Evolutionary conservation across 2,113 vertebrate genomes (phyloP).

Genomic region (Taurulus bubalis): DNA sequence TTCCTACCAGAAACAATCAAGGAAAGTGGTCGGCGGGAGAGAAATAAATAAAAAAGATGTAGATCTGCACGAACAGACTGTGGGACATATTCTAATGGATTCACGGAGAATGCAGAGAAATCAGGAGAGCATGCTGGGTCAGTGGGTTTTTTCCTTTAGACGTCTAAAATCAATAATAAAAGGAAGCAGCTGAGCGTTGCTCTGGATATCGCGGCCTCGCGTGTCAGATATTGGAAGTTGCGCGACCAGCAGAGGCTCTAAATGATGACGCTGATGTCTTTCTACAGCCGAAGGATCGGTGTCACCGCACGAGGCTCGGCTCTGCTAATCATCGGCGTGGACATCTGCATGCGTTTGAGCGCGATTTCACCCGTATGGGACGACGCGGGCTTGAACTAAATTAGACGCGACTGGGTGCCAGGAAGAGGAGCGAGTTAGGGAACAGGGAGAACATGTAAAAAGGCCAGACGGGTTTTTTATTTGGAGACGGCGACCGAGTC

Average conservation of each 20-base stretch:
- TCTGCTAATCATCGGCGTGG: conserved; percentile 47
- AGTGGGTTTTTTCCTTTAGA: not conserved
- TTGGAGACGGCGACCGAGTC: conserved; percentile 58
- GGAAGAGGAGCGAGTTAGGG: conserved; percentile 41
- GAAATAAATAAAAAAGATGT: not conserved
- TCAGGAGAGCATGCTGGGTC: not conserved
- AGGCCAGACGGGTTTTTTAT: conserved; percentile 73
- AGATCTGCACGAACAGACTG: not conserved
- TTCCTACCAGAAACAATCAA: conserved; percentile 48
- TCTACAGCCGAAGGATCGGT: conserved; percentile 44
- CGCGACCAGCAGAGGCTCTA: conserved; percentile 12
- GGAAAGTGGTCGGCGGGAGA: conserved; percentile 14
- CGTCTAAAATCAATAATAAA: not conserved
- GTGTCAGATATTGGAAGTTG: not conserved
- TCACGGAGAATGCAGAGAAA: not conserved
- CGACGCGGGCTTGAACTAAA: conserved; percentile 59
- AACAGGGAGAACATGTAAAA: conserved; percentile 72
- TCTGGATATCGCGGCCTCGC: not conserved
- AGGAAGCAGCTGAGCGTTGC: not conserved
- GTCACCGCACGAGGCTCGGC: conserved; percentile 20
- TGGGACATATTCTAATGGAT: not conserved
- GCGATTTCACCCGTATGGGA: conserved; percentile 53
- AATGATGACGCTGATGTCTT: conserved; percentile 66
- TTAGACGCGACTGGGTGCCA: conserved; percentile 71
- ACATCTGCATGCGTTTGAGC: conserved; percentile 62